phyloP scores from a whole-genome alignment of 2,888 invertebrate genomes.

The Panopea generosa region DNA sequence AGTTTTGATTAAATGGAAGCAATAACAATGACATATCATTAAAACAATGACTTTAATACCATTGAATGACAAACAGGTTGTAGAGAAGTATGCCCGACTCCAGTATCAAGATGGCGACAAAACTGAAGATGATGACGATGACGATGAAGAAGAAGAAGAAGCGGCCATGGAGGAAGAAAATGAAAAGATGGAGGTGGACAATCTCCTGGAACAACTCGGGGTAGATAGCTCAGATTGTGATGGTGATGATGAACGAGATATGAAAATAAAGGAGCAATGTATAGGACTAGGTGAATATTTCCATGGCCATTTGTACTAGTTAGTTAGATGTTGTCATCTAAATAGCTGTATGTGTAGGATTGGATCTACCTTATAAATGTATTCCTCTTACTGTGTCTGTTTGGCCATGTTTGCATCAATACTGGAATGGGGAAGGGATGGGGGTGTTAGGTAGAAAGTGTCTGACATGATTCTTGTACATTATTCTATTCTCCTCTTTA shows the following conservation, averaged over 20 bases:
- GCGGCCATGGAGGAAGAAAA: slow-evolving; percentile 16
- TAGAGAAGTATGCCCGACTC: slow-evolving; percentile 67
- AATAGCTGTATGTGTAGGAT: slow-evolving; percentile 4
- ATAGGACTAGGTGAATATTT: neutral
- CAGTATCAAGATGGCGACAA: slow-evolving; percentile 56
- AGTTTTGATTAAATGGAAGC: too few species aligned
- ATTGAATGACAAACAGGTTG: too few species aligned
- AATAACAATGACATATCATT: too few species aligned
- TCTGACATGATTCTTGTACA: too few species aligned
- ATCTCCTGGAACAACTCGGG: slow-evolving; percentile 2
- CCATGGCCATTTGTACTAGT: slow-evolving; percentile 1
- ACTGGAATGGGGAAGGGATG: too few species aligned
- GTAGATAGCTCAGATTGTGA: neutral
- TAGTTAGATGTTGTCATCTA: slow-evolving; percentile 11
- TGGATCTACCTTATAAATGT: neutral
- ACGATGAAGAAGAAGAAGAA: slow-evolving; percentile 51
- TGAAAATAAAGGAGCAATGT: neutral
- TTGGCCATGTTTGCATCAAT: too few species aligned
- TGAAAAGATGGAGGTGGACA: slow-evolving; percentile 3
- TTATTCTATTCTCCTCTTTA: too few species aligned
- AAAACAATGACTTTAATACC: too few species aligned
- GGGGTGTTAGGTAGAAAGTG: too few species aligned
- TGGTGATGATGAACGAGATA: slow-evolving; percentile 1
- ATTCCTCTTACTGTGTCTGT: neutral
- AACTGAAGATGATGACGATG: slow-evolving; percentile 45